Percentiles rank a stretch among this genome's conserved stretches.
phyloP scores from a whole-genome alignment of 2,113 vertebrate genomes.

The Toxostoma redivivum region DNA sequence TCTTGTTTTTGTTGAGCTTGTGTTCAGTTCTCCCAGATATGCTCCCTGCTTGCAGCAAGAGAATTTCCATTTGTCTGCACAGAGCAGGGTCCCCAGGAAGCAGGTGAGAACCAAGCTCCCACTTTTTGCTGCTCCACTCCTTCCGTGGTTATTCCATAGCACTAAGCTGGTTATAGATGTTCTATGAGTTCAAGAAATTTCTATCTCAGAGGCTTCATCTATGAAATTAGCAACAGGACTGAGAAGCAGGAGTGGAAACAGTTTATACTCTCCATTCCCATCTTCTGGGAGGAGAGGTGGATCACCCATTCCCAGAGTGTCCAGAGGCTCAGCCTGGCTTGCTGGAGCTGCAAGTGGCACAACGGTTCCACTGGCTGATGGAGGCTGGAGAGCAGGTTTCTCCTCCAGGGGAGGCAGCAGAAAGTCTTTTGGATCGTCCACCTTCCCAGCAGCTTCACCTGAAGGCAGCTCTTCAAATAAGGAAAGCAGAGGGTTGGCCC shows the following conservation, averaged over 20 bases:
- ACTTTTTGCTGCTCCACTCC: not conserved
- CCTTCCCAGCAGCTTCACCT: not conserved
- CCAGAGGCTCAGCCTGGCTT: not conserved
- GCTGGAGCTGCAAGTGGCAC: not conserved
- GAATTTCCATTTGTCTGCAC: not conserved
- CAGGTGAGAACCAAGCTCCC: not conserved
- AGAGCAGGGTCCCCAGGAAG: not conserved
- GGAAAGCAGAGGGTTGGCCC: conserved; percentile 50
- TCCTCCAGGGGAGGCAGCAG: conserved; percentile 17
- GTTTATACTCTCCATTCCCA: conserved; percentile 36
- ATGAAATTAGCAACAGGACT: conserved; percentile 65
- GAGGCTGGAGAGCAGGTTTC: not conserved
- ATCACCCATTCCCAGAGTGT: not conserved
- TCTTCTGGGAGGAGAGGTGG: conserved; percentile 29
- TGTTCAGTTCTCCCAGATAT: not conserved
- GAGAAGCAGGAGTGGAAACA: conserved; percentile 54
- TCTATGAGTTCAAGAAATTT: conserved; percentile 11
- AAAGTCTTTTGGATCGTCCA: not conserved
- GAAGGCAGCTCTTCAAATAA: conserved; percentile 48
- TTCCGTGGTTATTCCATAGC: not conserved
- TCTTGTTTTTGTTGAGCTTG: not conserved
- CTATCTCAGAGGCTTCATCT: conserved; percentile 63
- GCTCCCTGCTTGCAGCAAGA: not conserved
- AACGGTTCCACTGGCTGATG: not conserved
- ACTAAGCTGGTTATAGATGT: not conserved